phyloP scores from a whole-genome alignment of 2,797 vertebrate genomes.

The Arctocebus calabarensis region DNA sequence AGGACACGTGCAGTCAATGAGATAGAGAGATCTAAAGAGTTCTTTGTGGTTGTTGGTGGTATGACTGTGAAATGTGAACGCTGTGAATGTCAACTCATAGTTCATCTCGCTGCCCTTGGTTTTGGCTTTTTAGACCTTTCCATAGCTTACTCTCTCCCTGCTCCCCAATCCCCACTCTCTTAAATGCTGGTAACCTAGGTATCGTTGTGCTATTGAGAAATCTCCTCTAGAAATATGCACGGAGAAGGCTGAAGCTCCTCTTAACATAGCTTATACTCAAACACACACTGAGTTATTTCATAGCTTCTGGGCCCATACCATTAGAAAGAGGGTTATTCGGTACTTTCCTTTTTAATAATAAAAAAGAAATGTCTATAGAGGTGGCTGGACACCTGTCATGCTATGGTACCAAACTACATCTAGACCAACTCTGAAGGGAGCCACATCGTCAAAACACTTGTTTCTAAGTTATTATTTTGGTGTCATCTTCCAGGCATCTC shows the following conservation, averaged over 20 bases:
- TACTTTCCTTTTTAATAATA: background rate
- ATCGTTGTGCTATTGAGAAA: background rate
- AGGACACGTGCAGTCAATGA: background rate
- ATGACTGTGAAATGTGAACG: background rate
- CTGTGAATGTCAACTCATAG: background rate
- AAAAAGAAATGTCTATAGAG: background rate
- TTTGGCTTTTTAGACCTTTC: background rate
- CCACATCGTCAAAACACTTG: background rate
- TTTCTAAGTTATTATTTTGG: slow-evolving; percentile 47
- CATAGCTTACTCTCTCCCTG: background rate
- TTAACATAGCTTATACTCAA: slow-evolving; percentile 30
- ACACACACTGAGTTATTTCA: slow-evolving; percentile 54
- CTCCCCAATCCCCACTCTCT: background rate
- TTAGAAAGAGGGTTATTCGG: background rate
- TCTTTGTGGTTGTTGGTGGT: background rate
- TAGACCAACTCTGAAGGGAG: background rate
- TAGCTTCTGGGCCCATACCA: background rate
- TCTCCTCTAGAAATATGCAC: background rate
- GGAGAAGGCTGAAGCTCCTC: background rate
- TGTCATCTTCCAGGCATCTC: slow-evolving; percentile 30
- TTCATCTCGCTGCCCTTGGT: background rate
- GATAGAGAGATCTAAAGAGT: background rate
- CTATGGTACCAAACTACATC: background rate
- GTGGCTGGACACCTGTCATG: background rate
- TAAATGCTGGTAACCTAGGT: background rate